Percentiles rank a stretch among this genome's conserved stretches.
Conservation (phyloP, 2,888 invertebrate species). For the Eupithecia subfuscata region DNA sequence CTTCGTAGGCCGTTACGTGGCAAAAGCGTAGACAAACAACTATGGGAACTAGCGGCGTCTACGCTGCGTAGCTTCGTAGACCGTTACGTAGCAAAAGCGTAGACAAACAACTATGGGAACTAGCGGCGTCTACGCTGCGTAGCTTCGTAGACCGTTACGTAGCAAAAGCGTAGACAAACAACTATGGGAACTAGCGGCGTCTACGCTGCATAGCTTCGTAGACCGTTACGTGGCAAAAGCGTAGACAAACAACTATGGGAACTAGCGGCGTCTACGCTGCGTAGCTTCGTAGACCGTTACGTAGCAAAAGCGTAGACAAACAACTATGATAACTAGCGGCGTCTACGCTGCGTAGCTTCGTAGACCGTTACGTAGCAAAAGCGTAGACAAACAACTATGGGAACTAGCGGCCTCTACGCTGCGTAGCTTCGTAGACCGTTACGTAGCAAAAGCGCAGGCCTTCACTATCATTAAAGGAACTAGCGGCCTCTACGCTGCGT, state of each 20-base stretch:
- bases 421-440: background rate
- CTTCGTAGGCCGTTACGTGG: background rate
- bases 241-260: background rate
- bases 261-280: background rate
- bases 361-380: background rate
- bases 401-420: background rate
- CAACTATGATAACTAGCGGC: background rate
- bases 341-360: background rate
- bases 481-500: background rate
- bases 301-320: background rate
- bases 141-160: background rate
- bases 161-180: background rate
- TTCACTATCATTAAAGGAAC: no score
- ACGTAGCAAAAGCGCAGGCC: background rate
- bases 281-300: background rate
- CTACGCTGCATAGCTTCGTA: background rate
- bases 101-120: background rate
- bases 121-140: background rate
- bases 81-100: background rate
- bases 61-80: background rate
- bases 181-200: background rate
- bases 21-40: background rate
- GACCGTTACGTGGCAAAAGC: background rate
- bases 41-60: background rate
- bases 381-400: background rate